These are phyloP conservation scores for Pangasianodon gigas DNA, from an alignment of 2,113 vertebrate genomes.

Conservation along the genomic window DNA sequence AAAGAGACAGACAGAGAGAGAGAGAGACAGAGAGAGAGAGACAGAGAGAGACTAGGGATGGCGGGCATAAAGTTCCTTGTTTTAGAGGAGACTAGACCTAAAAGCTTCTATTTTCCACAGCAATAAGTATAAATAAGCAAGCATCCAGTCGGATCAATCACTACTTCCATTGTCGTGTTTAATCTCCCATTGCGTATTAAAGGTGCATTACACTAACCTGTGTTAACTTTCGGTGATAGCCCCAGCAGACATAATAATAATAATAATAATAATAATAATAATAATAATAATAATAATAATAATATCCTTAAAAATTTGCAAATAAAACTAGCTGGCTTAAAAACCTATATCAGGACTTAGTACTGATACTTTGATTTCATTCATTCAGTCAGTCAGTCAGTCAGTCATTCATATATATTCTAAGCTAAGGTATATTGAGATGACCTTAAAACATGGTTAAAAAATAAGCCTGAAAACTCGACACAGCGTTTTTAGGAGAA, in stretches of 20 bases:
- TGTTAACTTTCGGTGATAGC: neutral
- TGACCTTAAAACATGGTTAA: neutral
- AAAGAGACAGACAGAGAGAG: conserved; percentile 53
- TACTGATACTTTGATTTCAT: neutral
- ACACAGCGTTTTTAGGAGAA: neutral
- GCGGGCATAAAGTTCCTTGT: conserved; percentile 29
- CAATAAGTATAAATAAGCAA: neutral
- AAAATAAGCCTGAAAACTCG: neutral
- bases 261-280: neutral
- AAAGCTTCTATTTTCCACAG: neutral
- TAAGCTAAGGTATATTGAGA: neutral
- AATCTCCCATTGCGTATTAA: neutral
- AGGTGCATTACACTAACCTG: neutral
- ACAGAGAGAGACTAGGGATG: conserved; percentile 26
- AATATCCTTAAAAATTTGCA: neutral
- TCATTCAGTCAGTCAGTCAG: neutral
- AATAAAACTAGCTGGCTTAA: neutral
- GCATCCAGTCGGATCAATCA: neutral
- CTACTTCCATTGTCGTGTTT: neutral
- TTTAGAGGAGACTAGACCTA: neutral
- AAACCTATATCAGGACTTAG: neutral
- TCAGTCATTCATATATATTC: neutral
- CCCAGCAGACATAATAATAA: neutral
- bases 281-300: neutral
- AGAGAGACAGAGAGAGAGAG: conserved; percentile 42